A percentile compares a stretch with the other conserved stretches of the same genome.
Evolutionary conservation across 1,140 invertebrate genomes (phyloP).

Genomic region (Meloidogyne chitwoodi): DNA sequence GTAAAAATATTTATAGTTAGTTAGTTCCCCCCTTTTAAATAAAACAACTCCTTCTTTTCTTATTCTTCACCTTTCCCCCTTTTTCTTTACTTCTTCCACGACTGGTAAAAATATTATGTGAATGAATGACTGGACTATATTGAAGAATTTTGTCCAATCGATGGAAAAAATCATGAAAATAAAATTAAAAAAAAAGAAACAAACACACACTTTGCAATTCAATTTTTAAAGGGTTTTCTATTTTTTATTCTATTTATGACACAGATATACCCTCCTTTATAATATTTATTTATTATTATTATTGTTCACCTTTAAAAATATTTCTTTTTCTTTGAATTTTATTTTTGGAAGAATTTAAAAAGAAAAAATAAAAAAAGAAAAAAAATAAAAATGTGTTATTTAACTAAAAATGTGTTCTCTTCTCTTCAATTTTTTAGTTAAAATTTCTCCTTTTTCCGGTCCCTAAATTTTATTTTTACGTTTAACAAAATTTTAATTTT

Average conservation of each 20-base stretch:
- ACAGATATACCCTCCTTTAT: background rate
- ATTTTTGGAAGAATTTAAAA: background rate
- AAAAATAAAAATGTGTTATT: background rate
- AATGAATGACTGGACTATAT: no score
- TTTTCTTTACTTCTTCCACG: background rate
- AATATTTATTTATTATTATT: background rate
- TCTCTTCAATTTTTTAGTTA: background rate
- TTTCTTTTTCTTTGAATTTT: background rate
- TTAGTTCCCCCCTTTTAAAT: no score
- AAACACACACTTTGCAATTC: no score
- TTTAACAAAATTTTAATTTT: no score
- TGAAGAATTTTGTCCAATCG: no score
- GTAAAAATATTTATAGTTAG: no score
- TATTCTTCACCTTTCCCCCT: background rate
- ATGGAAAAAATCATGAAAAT: background rate
- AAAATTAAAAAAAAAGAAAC: no score
- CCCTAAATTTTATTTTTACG: background rate
- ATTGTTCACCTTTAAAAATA: background rate
- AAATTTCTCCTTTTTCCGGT: background rate
- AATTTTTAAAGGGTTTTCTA: background rate
- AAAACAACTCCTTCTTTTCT: no score
- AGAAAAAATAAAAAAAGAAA: background rate
- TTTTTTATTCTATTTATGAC: background rate
- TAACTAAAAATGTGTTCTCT: background rate
- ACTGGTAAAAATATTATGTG: background rate